A percentile compares a stretch with the other conserved stretches of the same genome.
Evolutionary conservation across 2,113 vertebrate species (phyloP).

Genomic region (Cephalophus harveyi): DNA sequence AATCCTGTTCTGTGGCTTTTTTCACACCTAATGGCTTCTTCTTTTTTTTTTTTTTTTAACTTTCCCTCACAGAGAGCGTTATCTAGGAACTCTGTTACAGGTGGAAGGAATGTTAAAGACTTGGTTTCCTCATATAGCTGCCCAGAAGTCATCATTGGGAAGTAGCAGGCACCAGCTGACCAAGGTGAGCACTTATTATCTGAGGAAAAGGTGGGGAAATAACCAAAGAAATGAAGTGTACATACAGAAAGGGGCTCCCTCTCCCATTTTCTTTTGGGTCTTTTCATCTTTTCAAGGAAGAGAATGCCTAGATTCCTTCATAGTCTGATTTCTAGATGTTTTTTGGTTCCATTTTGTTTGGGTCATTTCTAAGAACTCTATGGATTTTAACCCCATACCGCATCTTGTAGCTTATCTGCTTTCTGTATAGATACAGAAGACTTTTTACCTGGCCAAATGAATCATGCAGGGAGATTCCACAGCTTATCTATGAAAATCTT

Average conservation of each 20-base stretch:
- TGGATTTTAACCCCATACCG: not conserved
- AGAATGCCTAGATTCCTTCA: not conserved
- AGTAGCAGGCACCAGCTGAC: slow-evolving; percentile 48
- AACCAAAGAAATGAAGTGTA: not conserved
- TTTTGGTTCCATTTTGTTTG: not conserved
- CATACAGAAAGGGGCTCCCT: not conserved
- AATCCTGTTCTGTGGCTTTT: not conserved
- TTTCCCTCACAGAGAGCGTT: slow-evolving; percentile 83
- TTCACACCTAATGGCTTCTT: not conserved
- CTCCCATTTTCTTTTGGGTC: not conserved
- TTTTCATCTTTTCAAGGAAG: not conserved
- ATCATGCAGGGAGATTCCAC: not conserved
- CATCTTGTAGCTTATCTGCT: not conserved
- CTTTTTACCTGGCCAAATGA: not conserved
- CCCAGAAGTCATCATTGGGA: slow-evolving; percentile 25
- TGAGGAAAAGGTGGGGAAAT: not conserved
- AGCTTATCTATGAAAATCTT: not conserved
- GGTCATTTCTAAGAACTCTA: not conserved
- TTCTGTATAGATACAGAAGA: not conserved
- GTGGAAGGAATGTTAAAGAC: slow-evolving; percentile 93
- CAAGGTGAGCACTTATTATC: slow-evolving; percentile 71
- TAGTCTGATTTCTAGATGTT: not conserved
- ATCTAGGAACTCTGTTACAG: slow-evolving; percentile 90
- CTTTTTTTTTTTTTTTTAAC: not conserved
- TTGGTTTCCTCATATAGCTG: slow-evolving; percentile 90